These are phyloP conservation scores for Morpho deidamia DNA, from an alignment of 2,888 invertebrate species.

Conservation along the genomic window DNA sequence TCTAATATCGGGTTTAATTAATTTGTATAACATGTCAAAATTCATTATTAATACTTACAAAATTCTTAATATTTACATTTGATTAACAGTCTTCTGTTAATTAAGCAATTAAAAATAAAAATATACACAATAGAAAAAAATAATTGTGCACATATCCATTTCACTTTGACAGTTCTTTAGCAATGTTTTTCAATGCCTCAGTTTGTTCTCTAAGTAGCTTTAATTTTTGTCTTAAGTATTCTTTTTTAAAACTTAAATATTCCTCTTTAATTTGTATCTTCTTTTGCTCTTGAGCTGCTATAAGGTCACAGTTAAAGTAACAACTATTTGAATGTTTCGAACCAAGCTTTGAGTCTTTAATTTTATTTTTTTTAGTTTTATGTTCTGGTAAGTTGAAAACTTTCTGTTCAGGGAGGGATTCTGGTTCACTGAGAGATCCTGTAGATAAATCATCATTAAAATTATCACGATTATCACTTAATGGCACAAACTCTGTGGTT, in stretches of 20 bases:
- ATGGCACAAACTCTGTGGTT: conserved; percentile 43
- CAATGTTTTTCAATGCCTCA: conserved; percentile 63
- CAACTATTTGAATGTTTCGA: conserved; percentile 44
- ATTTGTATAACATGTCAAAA: too few species aligned
- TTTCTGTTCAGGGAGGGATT: conserved; percentile 49
- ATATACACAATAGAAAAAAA: too few species aligned
- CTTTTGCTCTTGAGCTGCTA: conserved; percentile 53
- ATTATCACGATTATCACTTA: conserved; percentile 37
- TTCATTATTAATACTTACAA: too few species aligned
- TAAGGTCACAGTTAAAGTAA: conserved; percentile 54
- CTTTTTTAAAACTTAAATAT: conserved; percentile 63
- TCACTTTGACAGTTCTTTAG: conserved; percentile 43
- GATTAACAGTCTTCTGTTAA: too few species aligned
- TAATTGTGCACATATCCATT: too few species aligned
- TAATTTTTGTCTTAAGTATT: conserved; percentile 61
- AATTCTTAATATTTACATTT: too few species aligned
- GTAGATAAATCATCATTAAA: conserved; percentile 38
- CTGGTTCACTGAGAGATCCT: conserved; percentile 46
- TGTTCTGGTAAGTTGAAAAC: conserved; percentile 34
- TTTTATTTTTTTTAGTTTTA: conserved; percentile 34
- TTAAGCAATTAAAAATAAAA: too few species aligned
- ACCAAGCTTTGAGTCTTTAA: conserved; percentile 26
- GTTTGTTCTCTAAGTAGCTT: conserved; percentile 59
- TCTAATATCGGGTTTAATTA: too few species aligned
- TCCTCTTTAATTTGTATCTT: conserved; percentile 62